Conservation (phyloP, 2,113 vertebrate genomes). For the Perccottus glenii region DNA sequence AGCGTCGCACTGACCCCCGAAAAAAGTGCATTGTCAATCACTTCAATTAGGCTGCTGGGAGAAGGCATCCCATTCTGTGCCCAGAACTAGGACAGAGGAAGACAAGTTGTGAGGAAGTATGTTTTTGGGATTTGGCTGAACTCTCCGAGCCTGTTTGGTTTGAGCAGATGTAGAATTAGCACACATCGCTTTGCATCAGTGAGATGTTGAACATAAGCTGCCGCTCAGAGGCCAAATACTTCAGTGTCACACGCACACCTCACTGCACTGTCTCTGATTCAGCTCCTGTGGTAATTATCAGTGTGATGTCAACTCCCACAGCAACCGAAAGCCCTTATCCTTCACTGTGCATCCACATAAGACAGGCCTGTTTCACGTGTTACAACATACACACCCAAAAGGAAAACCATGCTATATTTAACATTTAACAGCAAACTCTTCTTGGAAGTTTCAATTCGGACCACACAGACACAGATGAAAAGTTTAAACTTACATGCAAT, state of each 20-base stretch:
- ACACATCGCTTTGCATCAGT: constrained; percentile 76
- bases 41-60: constrained; percentile 34
- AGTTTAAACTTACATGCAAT: not conserved
- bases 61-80: constrained; percentile 27
- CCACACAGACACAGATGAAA: not conserved
- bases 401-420: not conserved
- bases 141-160: constrained; percentile 68
- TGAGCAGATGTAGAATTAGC: constrained; percentile 79
- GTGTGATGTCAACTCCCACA: constrained; percentile 55
- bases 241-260: constrained; percentile 48
- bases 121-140: constrained; percentile 66
- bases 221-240: constrained; percentile 60
- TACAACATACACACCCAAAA: not conserved
- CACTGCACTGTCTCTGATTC: constrained; percentile 47
- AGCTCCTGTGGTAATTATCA: constrained; percentile 47
- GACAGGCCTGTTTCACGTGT: constrained; percentile 2
- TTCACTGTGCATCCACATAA: constrained; percentile 13
- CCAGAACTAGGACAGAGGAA: constrained; percentile 15
- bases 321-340: constrained; percentile 20
- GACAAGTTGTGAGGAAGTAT: constrained; percentile 47
- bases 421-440: not conserved
- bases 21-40: constrained; percentile 61
- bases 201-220: constrained; percentile 69
- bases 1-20: constrained; percentile 25
- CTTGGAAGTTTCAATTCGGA: not conserved